Base-by-base conservation (phyloP, 2,113 vertebrate species). In the Bucco capensis region DNA sequence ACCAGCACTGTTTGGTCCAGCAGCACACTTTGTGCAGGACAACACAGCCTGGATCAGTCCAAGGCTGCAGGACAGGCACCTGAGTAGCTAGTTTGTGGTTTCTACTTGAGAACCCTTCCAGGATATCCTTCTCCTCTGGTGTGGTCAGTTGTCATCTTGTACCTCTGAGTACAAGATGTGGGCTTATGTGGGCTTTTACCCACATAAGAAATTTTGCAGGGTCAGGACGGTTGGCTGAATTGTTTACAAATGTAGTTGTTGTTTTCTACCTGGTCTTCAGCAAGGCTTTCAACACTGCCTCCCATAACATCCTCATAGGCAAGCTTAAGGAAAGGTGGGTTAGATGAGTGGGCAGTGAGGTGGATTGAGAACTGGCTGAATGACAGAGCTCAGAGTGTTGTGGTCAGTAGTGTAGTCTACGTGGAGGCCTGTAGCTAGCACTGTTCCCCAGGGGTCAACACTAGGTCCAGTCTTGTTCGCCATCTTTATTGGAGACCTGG, bases 21-120 rank as follows among this genome's bases (percentile, higher is more conserved):
- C 1, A 8, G 22, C 37, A 40, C 14, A 49, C 7, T 7, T 30
- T 53, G n/a, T 1, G 2, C 24, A 25, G 6, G 2, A 12, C 24
- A 38, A 19, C 30, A 27, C 18, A 73, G 25, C 14, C 33, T 72
- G 37, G 30, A 21, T 53, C 2, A 44, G 18, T 47, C 30, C 35
- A 31, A 42, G 44, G 23, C 44, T 65, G 31, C 24, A 64, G 11
- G 19, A 12, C 33, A 27, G 19, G 28, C 27, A n/a, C 14, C 11
- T 22, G 25, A 73, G 54, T 21, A 73, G 54, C 21, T 51, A 35
- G 12, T 10, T 21, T 33, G 17, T 53, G 21, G 3, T 15, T 71
- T 53, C n/a, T 44, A 27, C 23, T 71, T 19, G 30, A 42, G 37
- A 67, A 8, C 3, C 4, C 6, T 33, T 74, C 30, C 30, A 67